Evolutionary conservation across 1,140 invertebrate species (phyloP).

Genomic region (Caenorhabditis brenneri): DNA sequence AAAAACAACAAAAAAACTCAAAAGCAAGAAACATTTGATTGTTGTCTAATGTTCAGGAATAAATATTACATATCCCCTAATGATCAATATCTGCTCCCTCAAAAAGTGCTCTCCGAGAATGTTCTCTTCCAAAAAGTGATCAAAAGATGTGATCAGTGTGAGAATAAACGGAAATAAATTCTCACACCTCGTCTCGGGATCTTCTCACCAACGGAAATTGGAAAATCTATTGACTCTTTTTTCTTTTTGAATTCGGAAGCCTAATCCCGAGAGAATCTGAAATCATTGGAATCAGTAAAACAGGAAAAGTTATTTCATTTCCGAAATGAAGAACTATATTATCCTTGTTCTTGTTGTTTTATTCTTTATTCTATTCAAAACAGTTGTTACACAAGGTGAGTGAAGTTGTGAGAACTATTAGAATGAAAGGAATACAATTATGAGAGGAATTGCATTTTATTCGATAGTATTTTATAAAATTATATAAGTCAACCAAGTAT

Average conservation of each 20-base stretch:
- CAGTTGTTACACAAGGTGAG: too few relatives aligned
- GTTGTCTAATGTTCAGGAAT: conserved; percentile 28
- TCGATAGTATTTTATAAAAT: too few relatives aligned
- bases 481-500: too few relatives aligned
- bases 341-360: too few relatives aligned
- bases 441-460: too few relatives aligned
- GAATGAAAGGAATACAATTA: too few relatives aligned
- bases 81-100: not conserved
- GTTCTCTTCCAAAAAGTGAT: not conserved
- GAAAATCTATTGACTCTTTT: not conserved
- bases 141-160: not conserved
- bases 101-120: not conserved
- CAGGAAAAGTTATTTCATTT: too few relatives aligned
- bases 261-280: not conserved
- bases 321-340: too few relatives aligned
- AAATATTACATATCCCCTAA: conserved; percentile 20
- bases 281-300: not conserved
- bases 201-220: not conserved
- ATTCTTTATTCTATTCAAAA: too few relatives aligned
- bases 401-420: too few relatives aligned
- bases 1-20: not conserved
- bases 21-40: not conserved
- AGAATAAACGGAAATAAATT: not conserved
- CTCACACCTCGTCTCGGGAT: not conserved
- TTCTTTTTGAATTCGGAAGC: not conserved